These are phyloP conservation scores for Pedetes capensis DNA, from an alignment of 2,113 vertebrate genomes.

Conservation along the genomic window DNA sequence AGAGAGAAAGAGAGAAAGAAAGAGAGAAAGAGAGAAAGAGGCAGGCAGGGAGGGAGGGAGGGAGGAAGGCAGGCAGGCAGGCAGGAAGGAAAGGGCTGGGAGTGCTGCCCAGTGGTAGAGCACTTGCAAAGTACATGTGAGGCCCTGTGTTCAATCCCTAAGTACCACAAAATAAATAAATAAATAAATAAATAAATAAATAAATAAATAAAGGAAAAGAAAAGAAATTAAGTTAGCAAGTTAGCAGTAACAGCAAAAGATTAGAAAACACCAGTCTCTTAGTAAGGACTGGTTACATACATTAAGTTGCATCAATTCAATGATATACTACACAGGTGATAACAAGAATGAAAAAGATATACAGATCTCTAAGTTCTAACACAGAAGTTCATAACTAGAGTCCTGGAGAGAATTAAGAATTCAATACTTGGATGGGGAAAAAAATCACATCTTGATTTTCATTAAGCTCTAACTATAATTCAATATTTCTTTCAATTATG, in stretches of 20 bases:
- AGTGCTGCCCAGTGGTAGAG: too few relatives aligned
- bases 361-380: neutral
- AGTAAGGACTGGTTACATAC: neutral
- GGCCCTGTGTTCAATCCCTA: too few relatives aligned
- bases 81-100: too few relatives aligned
- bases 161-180: too few relatives aligned
- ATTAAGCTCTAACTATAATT: neutral
- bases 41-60: too few relatives aligned
- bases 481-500: neutral
- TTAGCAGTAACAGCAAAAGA: neutral
- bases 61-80: too few relatives aligned
- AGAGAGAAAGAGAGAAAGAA: too few relatives aligned
- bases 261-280: neutral
- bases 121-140: too few relatives aligned
- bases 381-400: neutral
- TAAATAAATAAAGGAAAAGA: too few relatives aligned
- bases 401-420: neutral
- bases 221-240: too few relatives aligned
- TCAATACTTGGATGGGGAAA: neutral
- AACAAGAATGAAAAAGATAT: neutral
- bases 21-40: too few relatives aligned
- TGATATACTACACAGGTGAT: neutral
- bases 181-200: too few relatives aligned
- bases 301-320: neutral
- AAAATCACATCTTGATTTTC: neutral